Evolutionary conservation across 1,140 invertebrate species (phyloP), one percentile per base, ranked within the genome.

Genomic region (Drusus annulatus): DNA sequence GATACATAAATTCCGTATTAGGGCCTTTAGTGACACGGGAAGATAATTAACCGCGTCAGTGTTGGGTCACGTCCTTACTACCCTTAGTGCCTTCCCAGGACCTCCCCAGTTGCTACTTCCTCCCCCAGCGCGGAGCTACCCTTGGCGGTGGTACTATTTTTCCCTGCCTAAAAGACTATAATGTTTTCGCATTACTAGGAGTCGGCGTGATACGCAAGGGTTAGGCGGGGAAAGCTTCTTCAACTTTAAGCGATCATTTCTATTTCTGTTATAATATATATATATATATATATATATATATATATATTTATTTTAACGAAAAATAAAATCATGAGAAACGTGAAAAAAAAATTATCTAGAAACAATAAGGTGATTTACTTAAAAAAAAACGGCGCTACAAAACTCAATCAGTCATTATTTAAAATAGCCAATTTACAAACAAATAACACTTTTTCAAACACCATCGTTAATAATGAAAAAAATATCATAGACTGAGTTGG

Each of bases 111-210:
- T 56, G 23, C 78, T 23, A 69, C 52, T 31, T 58, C n/a, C 56
- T 58, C 13, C 36, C 36, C 36, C 10, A 13, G 56, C 56, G 36
- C 36, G 36, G 36, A 45, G 36, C 36, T 19, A 50, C 63, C 23
- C 58, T 6, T 68, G 63, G 56, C 56, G 56, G 21, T 16, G 62
- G 68, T 71, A 65, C 25, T 65, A 71, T 71, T 71, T 71, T 71
- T 71, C 45, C 50, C 19, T 15, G 68, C 45, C 68, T 45, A 71
- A 71, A 71, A 71, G n/a, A 71, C 74, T 17, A 69, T 80, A 80
- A 82, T 78, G 81, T 82, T 82, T 79, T 82, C 80, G 69, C 76
- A 82, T 82, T 82, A 82, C 52, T 36, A 31, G 76, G 75, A 54
- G 79, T 36, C 50, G 45, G 56, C 54, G 52, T 60, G 68, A 76